Base-by-base conservation (phyloP, 2,113 vertebrate species). In the Eleginops maclovinus region DNA sequence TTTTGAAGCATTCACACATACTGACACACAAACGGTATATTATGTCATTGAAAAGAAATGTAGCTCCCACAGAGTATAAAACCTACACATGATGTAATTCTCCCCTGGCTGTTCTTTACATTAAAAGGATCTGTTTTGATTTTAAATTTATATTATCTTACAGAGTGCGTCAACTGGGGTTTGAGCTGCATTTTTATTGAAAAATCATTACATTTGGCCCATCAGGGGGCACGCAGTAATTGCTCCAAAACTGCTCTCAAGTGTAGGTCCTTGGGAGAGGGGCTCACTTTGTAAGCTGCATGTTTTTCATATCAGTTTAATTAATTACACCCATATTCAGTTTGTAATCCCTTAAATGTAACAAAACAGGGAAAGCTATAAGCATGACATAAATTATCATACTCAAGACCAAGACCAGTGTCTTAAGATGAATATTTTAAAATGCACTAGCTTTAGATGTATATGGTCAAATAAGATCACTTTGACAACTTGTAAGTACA, bases 201-300 rank as follows among this genome's bases (percentile, higher is more conserved):
- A 90, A 92, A 93, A 92, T 90, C 88, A 90, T 92, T 92, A 91
- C 78, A 87, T 89, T 90, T 89, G 79, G 87, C 81, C 67, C 81
- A 77, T 89, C 74, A 72, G 68, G 77, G 73, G 72, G 80, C 8
- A 24, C 24, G 61, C 17, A 31, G 82, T 90, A 93, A 92, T 92
- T 93, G 88, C 82, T 91, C 72, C 77, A 81, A 81, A 92, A 82
- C 72, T 80, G 84, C 62, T 82, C 77, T 88, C 76, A 84, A 88
- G 82, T 87, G 83, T 72, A 75, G 85, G 81, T 84, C 61, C 79
- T 91, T 85, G 47, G 64, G 79, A 88, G 79, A 88, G 83, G 75
- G 86, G 67, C 54, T 81, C 67, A 82, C 87, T 83, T 80, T 89
- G 76, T 75, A 66, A 74, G 31, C 41, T 72, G 61, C 77, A 60